Conservation (phyloP, 2,888 invertebrate species). For the Elmis aenea region DNA sequence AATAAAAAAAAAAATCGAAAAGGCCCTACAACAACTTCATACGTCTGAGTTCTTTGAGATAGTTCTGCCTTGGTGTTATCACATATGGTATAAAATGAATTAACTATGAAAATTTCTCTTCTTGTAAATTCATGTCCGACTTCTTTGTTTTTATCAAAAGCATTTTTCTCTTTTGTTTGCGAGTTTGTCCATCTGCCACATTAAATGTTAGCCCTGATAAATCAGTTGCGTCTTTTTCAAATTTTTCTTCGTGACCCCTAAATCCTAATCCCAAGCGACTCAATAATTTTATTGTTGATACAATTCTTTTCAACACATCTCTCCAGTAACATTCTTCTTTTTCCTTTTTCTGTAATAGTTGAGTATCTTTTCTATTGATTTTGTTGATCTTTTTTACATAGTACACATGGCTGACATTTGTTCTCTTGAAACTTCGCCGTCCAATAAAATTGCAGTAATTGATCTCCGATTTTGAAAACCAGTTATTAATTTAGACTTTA, state of each 20-base stretch:
- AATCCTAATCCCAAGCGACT: background rate
- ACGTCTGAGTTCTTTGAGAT: conserved; percentile 1
- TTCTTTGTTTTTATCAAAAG: conserved; percentile 2
- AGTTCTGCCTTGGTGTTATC: conserved; percentile 1
- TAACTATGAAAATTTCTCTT: conserved; percentile 2
- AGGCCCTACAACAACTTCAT: conserved; percentile 3
- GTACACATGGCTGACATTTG: conserved; percentile 1
- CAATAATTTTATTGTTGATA: conserved; percentile 1
- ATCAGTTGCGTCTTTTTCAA: conserved; percentile 3
- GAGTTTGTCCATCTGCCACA: background rate
- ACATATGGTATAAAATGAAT: conserved; percentile 2
- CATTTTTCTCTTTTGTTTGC: conserved; percentile 2
- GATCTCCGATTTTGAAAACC: conserved; percentile 3
- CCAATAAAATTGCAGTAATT: background rate
- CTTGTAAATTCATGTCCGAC: conserved; percentile 1
- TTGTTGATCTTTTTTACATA: conserved; percentile 1
- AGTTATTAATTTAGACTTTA: background rate
- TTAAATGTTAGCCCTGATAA: conserved; percentile 2
- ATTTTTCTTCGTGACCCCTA: background rate
- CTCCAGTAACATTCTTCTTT: conserved; percentile 3
- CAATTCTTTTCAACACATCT: background rate
- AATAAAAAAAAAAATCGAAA: background rate
- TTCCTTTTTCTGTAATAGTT: background rate
- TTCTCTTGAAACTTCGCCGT: conserved; percentile 1
- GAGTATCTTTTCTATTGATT: conserved; percentile 1